Conservation (phyloP, 1,140 invertebrate species). For the Formica selysi region DNA sequence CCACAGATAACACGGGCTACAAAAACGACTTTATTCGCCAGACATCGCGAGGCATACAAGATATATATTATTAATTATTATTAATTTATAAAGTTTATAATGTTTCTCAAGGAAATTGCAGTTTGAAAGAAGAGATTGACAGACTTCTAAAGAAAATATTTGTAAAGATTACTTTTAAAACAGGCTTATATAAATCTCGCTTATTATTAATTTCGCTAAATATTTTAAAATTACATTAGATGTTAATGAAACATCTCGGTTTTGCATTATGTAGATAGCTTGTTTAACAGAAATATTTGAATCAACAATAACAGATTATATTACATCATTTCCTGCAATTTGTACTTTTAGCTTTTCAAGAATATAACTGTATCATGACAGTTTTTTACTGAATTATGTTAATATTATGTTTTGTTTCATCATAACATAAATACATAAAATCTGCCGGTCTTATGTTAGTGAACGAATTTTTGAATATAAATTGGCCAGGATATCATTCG, state of each 20-base stretch:
- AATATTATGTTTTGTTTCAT: conserved; percentile 3
- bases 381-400: neutral
- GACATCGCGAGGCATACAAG: neutral
- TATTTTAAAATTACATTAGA: neutral
- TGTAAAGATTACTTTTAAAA: neutral
- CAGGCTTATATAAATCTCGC: neutral
- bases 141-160: neutral
- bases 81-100: neutral
- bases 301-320: neutral
- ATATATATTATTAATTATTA: neutral
- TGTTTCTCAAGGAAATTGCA: neutral
- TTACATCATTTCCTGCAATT: neutral
- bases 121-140: neutral
- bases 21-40: neutral
- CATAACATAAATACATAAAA: conserved; percentile 20
- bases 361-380: neutral
- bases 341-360: neutral
- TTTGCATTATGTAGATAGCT: neutral
- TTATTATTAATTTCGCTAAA: neutral
- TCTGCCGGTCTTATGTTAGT: neutral
- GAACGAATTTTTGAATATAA: conserved; percentile 55
- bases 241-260: neutral
- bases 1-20: neutral
- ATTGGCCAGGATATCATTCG: conserved; percentile 57
- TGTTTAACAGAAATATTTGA: neutral